phyloP scores from a whole-genome alignment of 2,888 invertebrate species.

The Adineta ricciae region DNA sequence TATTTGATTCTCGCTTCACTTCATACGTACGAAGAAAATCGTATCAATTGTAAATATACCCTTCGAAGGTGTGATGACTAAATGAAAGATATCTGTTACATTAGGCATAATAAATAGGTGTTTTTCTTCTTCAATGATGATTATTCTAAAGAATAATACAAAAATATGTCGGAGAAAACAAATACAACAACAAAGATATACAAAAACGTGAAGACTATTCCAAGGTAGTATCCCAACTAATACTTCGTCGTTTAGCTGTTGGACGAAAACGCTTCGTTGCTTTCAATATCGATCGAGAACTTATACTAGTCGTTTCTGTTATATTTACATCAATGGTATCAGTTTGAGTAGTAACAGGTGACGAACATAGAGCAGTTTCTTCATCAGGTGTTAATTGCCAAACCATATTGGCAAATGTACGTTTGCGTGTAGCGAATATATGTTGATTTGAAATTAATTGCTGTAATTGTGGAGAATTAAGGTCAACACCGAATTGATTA shows the following conservation, averaged over 20 bases:
- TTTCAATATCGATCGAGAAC: not conserved
- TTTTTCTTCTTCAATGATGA: not conserved
- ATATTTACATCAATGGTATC: not conserved
- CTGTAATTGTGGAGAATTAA: constrained; percentile 1
- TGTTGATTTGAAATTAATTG: constrained; percentile 11
- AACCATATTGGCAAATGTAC: constrained; percentile 23
- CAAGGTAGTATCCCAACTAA: not conserved
- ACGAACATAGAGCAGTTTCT: not conserved
- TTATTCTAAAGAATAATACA: not conserved
- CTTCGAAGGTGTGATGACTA: not conserved
- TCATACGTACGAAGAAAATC: not conserved
- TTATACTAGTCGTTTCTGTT: not conserved
- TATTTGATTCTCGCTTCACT: no score
- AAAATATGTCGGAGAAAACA: not conserved
- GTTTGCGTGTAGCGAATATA: not conserved
- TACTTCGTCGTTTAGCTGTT: not conserved
- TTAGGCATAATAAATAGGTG: not conserved
- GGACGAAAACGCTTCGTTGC: not conserved
- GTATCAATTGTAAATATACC: no score
- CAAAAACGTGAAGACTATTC: not conserved
- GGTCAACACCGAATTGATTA: not conserved
- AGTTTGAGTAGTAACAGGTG: no score
- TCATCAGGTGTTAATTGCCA: constrained; percentile 22
- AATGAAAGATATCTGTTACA: not conserved
- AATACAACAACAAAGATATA: not conserved